A percentile compares a stretch with the other conserved stretches of the same genome.
Conservation (phyloP, 2,888 invertebrate species). For the Theristus sp. region DNA sequence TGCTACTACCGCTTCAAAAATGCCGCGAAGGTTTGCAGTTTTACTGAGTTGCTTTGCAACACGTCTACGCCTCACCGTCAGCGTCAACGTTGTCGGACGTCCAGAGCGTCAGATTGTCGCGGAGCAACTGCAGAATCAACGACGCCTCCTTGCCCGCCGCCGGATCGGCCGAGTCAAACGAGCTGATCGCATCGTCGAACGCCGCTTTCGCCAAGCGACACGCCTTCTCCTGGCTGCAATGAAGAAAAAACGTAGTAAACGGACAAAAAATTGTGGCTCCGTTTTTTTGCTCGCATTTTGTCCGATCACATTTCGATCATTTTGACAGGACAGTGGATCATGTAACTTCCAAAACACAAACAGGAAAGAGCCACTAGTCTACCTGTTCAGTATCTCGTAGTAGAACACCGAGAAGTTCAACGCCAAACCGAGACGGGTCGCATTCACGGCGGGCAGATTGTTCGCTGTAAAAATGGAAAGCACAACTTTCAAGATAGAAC, state of each 20-base stretch:
- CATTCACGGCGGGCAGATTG: background rate
- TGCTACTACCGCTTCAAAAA: too few species aligned
- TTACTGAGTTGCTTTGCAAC: too few species aligned
- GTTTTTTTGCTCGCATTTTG: too few species aligned
- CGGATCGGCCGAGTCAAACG: background rate
- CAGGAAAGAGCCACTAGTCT: too few species aligned
- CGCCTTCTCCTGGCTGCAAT: background rate
- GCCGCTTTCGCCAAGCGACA: background rate
- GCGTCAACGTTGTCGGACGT: background rate
- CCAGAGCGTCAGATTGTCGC: background rate
- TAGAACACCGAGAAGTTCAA: background rate
- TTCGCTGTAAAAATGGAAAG: background rate
- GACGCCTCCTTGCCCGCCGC: background rate
- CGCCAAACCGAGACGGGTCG: background rate
- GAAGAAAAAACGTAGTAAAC: too few species aligned
- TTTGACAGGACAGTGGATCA: too few species aligned
- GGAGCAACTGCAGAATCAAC: background rate
- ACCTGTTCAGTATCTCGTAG: background rate
- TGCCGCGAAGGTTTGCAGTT: too few species aligned
- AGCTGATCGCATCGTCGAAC: background rate
- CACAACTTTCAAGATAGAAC: too few species aligned
- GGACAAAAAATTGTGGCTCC: too few species aligned
- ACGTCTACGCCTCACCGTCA: too few species aligned
- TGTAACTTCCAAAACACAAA: too few species aligned
- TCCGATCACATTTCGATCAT: too few species aligned